Conservation (phyloP, 2,113 vertebrate genomes). For the Xiphorhynchus elegans region DNA sequence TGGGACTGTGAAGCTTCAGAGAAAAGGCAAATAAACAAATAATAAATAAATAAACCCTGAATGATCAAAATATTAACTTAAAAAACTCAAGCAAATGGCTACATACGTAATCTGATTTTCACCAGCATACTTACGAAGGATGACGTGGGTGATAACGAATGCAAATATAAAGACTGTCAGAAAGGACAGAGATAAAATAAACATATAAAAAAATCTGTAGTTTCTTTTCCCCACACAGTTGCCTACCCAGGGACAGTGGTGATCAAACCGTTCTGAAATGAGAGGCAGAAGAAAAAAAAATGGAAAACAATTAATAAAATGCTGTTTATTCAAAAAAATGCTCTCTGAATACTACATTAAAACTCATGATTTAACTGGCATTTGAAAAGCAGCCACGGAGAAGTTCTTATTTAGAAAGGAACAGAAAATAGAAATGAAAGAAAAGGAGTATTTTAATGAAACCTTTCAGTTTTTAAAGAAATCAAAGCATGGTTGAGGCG, state of each 20-base stretch:
- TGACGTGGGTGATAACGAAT: slow-evolving; percentile 97
- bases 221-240: slow-evolving; percentile 99
- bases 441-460: neutral
- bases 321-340: neutral
- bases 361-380: neutral
- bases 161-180: slow-evolving; percentile 99
- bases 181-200: slow-evolving; percentile 99
- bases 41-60: slow-evolving; percentile 59
- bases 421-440: slow-evolving; percentile 12
- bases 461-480: slow-evolving; percentile 6
- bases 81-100: slow-evolving; percentile 74
- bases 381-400: slow-evolving; percentile 19
- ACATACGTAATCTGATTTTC: slow-evolving; percentile 72
- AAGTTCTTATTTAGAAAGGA: slow-evolving; percentile 1
- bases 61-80: slow-evolving; percentile 71
- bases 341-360: slow-evolving; percentile 9
- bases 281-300: slow-evolving; percentile 76
- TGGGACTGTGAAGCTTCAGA: slow-evolving; percentile 10
- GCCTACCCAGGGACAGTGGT: slow-evolving; percentile 99
- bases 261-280: slow-evolving; percentile 95
- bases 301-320: slow-evolving; percentile 73
- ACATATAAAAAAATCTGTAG: slow-evolving; percentile 99
- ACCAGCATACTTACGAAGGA: slow-evolving; percentile 92
- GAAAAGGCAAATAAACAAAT: slow-evolving; percentile 51
- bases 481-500: slow-evolving; percentile 9